phyloP scores from a whole-genome alignment of 2,888 invertebrate species.

The Pristionchus fissidentatus region DNA sequence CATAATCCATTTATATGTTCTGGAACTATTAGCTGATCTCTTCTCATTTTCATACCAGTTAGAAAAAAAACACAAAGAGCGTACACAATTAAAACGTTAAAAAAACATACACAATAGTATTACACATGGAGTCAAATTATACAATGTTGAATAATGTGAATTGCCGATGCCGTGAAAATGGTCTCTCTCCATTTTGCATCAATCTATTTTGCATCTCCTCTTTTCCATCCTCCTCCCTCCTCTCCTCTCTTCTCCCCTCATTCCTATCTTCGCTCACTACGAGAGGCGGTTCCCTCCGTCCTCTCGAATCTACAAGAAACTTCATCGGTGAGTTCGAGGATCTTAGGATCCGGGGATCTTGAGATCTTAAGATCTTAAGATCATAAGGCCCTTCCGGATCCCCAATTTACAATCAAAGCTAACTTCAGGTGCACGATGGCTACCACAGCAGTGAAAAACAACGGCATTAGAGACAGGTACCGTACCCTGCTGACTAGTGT shows the following conservation, averaged over 20 bases:
- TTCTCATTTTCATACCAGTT: too few relatives aligned
- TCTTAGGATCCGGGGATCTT: neutral
- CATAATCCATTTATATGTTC: too few relatives aligned
- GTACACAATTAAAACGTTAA: too few relatives aligned
- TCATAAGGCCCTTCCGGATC: too few relatives aligned
- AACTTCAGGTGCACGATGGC: slow-evolving; percentile 10
- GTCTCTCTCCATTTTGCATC: too few relatives aligned
- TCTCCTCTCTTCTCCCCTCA: neutral
- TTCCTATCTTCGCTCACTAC: neutral
- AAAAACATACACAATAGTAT: too few relatives aligned
- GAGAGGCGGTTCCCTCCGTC: slow-evolving; percentile 14
- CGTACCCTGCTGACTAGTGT: too few relatives aligned
- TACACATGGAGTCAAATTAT: too few relatives aligned
- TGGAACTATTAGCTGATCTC: too few relatives aligned
- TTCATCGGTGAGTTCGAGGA: neutral
- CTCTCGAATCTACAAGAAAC: neutral
- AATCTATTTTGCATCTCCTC: neutral
- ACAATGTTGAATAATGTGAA: too few relatives aligned
- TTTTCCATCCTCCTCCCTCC: neutral
- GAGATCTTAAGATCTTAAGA: neutral
- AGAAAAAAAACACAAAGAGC: too few relatives aligned
- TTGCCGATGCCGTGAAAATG: too few relatives aligned
- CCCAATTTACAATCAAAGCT: neutral
- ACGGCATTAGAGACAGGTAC: neutral
- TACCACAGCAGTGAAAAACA: neutral